phyloP scores from a whole-genome alignment of 2,888 invertebrate genomes.

The Stenoptilia bipunctidactyla region DNA sequence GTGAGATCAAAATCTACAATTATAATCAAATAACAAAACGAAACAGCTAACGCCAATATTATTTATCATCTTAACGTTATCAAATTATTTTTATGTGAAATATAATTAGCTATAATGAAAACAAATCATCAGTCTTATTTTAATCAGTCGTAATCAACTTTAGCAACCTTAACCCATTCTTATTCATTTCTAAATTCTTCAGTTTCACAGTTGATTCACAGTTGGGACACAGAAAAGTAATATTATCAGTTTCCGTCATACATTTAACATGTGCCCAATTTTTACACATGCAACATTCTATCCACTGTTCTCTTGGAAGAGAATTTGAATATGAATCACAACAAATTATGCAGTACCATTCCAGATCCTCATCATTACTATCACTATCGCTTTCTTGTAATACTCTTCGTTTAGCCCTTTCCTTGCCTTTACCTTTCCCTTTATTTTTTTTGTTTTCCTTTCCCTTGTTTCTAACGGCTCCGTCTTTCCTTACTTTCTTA shows the following conservation, averaged over 20 bases:
- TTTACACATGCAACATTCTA: slow-evolving; percentile 6
- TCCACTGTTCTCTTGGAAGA: slow-evolving; percentile 6
- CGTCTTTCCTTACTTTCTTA: not conserved
- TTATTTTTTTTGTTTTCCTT: slow-evolving; percentile 1
- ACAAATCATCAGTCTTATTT: too few relatives aligned
- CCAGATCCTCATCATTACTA: slow-evolving; percentile 2
- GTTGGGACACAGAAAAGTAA: slow-evolving; percentile 5
- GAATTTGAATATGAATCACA: slow-evolving; percentile 8
- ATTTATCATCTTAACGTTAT: too few relatives aligned
- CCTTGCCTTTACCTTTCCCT: slow-evolving; percentile 2
- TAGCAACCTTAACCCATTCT: too few relatives aligned
- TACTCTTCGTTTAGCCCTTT: slow-evolving; percentile 3
- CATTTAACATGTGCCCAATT: slow-evolving; percentile 8
- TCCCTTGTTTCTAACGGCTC: too few relatives aligned
- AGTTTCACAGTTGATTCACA: slow-evolving; percentile 5
- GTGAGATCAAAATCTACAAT: too few relatives aligned
- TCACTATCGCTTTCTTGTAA: slow-evolving; percentile 5
- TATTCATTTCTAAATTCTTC: too few relatives aligned
- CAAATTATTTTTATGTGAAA: too few relatives aligned
- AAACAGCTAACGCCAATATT: too few relatives aligned
- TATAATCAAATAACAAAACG: too few relatives aligned
- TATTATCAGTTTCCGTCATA: slow-evolving; percentile 3
- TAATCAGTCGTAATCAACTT: too few relatives aligned
- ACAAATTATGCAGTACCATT: slow-evolving; percentile 7
- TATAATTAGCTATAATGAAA: too few relatives aligned